phyloP scores from a whole-genome alignment of 1,140 invertebrate genomes.

The Dinoponera quadriceps region DNA sequence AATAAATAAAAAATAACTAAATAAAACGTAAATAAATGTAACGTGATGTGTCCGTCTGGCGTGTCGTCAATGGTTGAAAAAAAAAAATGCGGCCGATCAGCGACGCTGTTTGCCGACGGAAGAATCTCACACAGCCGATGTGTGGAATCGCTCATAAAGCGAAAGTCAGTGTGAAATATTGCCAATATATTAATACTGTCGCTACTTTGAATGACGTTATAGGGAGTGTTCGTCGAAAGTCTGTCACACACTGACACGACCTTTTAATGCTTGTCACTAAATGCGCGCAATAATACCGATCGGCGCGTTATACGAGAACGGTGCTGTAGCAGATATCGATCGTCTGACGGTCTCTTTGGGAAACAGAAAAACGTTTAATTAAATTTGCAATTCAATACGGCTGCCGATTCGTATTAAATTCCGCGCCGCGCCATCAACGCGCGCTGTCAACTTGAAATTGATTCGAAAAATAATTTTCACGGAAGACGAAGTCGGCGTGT shows the following conservation, averaged over 20 bases:
- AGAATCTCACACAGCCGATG: not conserved
- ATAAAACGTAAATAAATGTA: not conserved
- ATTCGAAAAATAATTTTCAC: constrained; percentile 30
- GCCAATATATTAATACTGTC: not conserved
- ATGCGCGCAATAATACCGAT: not conserved
- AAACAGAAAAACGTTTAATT: constrained; percentile 50
- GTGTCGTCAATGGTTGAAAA: too few relatives aligned
- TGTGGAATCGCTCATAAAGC: not conserved
- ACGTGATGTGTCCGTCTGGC: not conserved
- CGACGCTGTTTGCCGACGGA: not conserved
- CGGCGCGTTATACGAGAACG: not conserved
- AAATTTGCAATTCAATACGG: constrained; percentile 35
- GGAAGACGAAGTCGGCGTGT: constrained; percentile 16
- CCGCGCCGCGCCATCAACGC: not conserved
- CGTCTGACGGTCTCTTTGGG: not conserved
- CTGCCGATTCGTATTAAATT: constrained; percentile 37
- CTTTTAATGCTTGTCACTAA: constrained; percentile 14
- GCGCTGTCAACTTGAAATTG: constrained; percentile 30
- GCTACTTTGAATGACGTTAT: constrained; percentile 5
- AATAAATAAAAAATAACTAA: not conserved
- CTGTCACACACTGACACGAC: not conserved
- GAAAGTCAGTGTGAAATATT: constrained; percentile 25
- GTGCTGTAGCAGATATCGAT: not conserved
- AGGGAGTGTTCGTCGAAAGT: not conserved
- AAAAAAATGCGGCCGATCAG: not conserved